phyloP scores from a whole-genome alignment of 2,113 vertebrate species.

The Axis porcinus region DNA sequence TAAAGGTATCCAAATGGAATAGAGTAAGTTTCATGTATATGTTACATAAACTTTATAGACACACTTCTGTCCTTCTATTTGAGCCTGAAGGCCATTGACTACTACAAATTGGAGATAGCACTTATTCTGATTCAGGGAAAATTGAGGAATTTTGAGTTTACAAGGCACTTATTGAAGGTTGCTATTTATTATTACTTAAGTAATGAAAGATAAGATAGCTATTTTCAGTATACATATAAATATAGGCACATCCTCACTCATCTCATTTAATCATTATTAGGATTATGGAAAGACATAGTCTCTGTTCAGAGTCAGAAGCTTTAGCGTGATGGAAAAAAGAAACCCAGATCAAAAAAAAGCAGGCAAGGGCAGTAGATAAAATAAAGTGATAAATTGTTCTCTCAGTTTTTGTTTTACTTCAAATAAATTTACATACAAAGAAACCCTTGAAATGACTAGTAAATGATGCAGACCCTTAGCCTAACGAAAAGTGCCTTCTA shows the following conservation, averaged over 20 bases:
- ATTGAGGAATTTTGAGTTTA: not conserved
- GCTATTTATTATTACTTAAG: not conserved
- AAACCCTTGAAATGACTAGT: conserved; percentile 35
- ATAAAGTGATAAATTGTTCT: not conserved
- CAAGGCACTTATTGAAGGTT: not conserved
- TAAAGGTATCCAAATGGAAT: not conserved
- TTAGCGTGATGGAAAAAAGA: not conserved
- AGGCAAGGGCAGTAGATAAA: conserved; percentile 12
- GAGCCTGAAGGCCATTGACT: not conserved
- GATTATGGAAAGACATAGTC: not conserved
- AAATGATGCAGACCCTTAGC: conserved; percentile 42
- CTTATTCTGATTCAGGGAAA: not conserved
- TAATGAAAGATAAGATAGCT: not conserved
- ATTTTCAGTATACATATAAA: not conserved
- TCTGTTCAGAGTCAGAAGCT: not conserved
- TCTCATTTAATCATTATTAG: not conserved
- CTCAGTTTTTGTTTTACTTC: conserved; percentile 56
- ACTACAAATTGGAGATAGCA: not conserved
- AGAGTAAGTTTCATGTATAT: not conserved
- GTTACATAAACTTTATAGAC: not conserved
- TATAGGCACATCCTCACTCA: not conserved
- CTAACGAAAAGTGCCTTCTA: conserved; percentile 47
- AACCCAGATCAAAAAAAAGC: not conserved
- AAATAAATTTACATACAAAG: conserved; percentile 12
- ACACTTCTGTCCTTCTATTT: not conserved